Conservation (phyloP, 2,888 invertebrate species). For the Torymus texanus region DNA sequence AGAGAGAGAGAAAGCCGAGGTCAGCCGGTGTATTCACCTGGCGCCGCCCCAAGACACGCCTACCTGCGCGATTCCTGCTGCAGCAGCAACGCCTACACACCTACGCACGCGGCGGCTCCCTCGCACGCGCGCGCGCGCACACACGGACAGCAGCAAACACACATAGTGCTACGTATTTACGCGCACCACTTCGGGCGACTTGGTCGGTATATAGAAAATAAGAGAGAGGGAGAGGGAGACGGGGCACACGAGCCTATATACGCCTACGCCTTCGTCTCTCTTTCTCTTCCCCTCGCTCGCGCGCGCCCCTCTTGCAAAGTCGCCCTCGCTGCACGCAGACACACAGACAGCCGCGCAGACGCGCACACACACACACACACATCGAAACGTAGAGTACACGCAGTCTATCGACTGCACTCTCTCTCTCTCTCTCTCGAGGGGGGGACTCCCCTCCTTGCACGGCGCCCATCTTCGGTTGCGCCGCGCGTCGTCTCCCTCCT, state of each 20-base stretch:
- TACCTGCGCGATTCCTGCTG: conserved; percentile 70
- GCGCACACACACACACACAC: background rate
- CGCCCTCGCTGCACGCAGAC: background rate
- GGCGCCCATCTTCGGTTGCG: conserved; percentile 27
- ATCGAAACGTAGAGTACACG: background rate
- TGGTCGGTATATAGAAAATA: background rate
- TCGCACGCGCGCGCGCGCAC: conserved; percentile 12
- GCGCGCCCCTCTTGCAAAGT: background rate
- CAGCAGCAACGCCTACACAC: conserved; percentile 71
- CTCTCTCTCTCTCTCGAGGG: background rate
- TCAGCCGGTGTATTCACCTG: conserved; percentile 66
- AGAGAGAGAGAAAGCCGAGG: conserved; percentile 45
- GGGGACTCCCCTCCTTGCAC: background rate
- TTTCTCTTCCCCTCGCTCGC: background rate
- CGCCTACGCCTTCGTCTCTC: conserved; percentile 32
- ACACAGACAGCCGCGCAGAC: background rate
- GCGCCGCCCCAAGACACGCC: conserved; percentile 75
- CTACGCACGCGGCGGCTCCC: conserved; percentile 58
- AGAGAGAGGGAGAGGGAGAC: conserved; percentile 3
- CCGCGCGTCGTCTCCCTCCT: background rate
- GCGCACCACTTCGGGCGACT: too few relatives aligned
- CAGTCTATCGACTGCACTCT: background rate
- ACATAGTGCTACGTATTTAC: background rate
- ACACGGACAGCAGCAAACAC: background rate
- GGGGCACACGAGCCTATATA: conserved; percentile 16